These are phyloP conservation scores for Gallinago stenura DNA, from an alignment of 2,797 vertebrate genomes.

Conservation along the genomic window DNA sequence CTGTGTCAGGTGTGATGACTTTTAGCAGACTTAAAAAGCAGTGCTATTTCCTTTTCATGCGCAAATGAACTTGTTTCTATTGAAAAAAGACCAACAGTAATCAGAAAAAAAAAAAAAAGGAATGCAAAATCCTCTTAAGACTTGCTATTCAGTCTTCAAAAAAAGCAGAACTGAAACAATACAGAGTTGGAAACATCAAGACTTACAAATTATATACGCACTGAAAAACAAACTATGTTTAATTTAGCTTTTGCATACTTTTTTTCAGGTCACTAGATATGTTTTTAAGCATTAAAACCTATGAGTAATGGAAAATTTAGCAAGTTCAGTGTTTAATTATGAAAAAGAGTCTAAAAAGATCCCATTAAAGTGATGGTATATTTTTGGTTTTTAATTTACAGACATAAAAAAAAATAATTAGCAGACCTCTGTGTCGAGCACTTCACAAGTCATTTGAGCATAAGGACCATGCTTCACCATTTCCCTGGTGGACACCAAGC, in stretches of 20 bases:
- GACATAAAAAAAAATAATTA: neutral
- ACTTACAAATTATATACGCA: neutral
- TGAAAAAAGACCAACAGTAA: neutral
- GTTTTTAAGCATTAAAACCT: neutral
- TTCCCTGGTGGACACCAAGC: neutral
- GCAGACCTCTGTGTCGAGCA: rapidly evolving
- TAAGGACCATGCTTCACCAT: neutral
- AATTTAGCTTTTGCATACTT: neutral
- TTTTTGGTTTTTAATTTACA: neutral
- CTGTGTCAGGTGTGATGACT: neutral
- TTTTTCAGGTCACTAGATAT: neutral
- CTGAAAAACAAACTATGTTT: neutral
- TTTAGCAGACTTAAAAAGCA: neutral
- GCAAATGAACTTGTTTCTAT: neutral
- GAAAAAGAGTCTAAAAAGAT: neutral
- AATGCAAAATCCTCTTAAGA: neutral
- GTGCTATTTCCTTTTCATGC: neutral
- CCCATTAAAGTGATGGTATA: neutral
- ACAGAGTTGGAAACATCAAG: neutral
- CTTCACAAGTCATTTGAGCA: neutral
- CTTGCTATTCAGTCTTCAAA: neutral
- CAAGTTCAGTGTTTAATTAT: neutral
- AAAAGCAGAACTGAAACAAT: neutral
- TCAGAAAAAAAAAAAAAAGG: neutral
- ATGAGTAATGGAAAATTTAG: neutral